Evolutionary conservation across 2,888 invertebrate species (phyloP), one percentile per base, ranked within the genome.

Genomic region (Molanna angustata): DNA sequence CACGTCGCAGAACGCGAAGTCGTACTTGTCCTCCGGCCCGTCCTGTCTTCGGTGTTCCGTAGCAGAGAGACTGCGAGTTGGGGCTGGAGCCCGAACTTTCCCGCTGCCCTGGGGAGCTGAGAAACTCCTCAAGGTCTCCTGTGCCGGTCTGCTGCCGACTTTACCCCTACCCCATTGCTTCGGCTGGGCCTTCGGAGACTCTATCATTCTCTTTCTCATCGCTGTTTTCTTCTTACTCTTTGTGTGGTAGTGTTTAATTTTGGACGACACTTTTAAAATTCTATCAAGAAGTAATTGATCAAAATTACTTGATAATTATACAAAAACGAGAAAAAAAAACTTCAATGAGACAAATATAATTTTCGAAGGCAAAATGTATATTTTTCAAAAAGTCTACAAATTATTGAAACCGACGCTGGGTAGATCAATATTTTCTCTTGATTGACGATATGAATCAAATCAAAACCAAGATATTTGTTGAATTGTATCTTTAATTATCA

Each of bases 1-100:
- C 17, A 54, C 58, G 6, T 59, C 58, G 40, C 53, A 56, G 41
- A 56, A 59, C 16, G 51, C 47, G 14, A 58, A 50, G 31, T 59
- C 48, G 47, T 59, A 59, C 32, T 47, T 44, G 1, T 59, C 58
- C 3, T 56, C 49, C 13, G 49, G 11, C 16, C 9, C 32, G 19
- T 46, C 21, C 19, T 18, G 19, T 9, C 33, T 18, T 3, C 51
- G 46, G 11, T 32, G 48, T 11, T 55, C 58, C 14, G 41, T 51
- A 14, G 58, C 58, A 1, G 58, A 56, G 3, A 59, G 41, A 27
- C 58, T 59, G 21, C 58, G 18, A 6, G 40, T 46, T 2, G 55
- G 49, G 17, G 45, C 19, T 13, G 40, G 22, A 7, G 18, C 40
- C 3, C 51, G 53, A 2, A 27, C 13, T 2, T 17, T 22, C 17